These are phyloP conservation scores for Hydrophis major DNA, from an alignment of 2,797 vertebrate genomes.

Conservation along the genomic window DNA sequence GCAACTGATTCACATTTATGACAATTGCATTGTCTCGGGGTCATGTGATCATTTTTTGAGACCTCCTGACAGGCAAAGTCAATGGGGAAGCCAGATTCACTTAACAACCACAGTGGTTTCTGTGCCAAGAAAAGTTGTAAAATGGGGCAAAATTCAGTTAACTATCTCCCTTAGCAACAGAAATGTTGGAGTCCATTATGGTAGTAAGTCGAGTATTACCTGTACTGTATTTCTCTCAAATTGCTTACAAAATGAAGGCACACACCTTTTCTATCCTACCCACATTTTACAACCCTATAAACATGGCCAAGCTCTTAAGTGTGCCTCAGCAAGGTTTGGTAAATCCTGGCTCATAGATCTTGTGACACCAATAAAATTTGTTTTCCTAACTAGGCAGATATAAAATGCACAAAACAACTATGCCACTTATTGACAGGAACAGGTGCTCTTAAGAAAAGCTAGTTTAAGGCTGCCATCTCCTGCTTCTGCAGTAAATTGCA, in stretches of 20 bases:
- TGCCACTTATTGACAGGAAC: constrained; percentile 28
- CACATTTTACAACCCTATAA: background rate
- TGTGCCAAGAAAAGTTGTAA: background rate
- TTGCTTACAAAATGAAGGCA: background rate
- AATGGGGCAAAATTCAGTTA: background rate
- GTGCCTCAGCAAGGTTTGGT: background rate
- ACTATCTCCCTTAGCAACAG: background rate
- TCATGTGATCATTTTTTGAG: background rate
- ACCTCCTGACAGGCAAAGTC: background rate
- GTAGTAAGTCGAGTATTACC: background rate
- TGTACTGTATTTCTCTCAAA: background rate
- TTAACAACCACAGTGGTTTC: background rate
- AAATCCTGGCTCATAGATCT: background rate
- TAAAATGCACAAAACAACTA: background rate
- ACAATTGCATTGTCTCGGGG: background rate
- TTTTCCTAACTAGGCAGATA: background rate
- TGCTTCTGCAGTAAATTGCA: constrained; percentile 36
- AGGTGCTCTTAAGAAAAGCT: background rate
- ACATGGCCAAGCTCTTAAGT: background rate
- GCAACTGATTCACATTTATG: background rate
- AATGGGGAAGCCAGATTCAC: background rate
- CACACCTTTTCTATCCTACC: background rate
- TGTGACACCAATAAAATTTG: background rate
- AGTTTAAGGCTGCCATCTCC: constrained; percentile 59
- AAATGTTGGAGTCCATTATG: background rate